Evolutionary conservation across 2,797 vertebrate species (phyloP).

Genomic region (Phrynocephalus vlangalii): DNA sequence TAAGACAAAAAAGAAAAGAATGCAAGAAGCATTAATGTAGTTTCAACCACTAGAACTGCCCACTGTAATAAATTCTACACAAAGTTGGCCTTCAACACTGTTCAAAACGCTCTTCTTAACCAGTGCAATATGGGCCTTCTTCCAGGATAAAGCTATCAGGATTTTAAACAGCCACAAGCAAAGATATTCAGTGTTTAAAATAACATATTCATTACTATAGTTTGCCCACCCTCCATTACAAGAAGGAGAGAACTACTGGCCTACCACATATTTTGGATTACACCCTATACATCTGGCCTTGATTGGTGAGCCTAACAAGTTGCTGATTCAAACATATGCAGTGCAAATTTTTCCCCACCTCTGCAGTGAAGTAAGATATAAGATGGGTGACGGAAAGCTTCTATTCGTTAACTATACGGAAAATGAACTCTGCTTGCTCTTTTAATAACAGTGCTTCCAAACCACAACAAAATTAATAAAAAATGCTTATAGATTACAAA

Average conservation of each 20-base stretch:
- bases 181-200: no score
- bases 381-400: not conserved
- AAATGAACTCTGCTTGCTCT: not conserved
- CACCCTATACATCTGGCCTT: not conserved
- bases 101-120: not conserved
- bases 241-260: not conserved
- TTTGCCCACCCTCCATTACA: not conserved
- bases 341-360: not conserved
- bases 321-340: not conserved
- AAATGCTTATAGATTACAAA: not conserved
- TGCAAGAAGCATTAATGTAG: not conserved
- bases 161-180: no score
- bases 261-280: not conserved
- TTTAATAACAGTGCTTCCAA: not conserved
- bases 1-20: constrained; percentile 33
- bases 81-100: not conserved
- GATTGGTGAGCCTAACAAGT: not conserved
- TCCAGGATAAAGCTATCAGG: not conserved
- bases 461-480: not conserved
- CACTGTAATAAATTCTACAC: not conserved
- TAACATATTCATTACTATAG: no score
- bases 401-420: no score
- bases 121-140: not conserved
- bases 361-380: not conserved
- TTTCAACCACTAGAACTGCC: not conserved